Evolutionary conservation across 1,140 invertebrate species (phyloP), one percentile per base, ranked within the genome.

Genomic region (Drosophila watanabei): DNA sequence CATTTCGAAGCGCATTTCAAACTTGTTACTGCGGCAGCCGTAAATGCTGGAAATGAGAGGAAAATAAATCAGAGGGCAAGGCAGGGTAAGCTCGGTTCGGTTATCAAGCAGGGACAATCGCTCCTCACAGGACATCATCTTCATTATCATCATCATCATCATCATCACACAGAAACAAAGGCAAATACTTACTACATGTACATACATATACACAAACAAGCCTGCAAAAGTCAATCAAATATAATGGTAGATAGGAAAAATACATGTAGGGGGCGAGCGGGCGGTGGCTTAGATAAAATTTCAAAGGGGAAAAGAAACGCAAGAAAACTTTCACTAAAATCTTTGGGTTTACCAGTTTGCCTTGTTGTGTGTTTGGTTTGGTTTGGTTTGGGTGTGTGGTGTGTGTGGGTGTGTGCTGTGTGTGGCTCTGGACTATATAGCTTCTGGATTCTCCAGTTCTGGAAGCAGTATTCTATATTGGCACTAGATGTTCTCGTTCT

Each of bases 131-230:
- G 45, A 65, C 57, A 68, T 71, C 52, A n/a, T 49, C 48, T 64
- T 71, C 52, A n/a, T 49, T 28, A 56, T 56, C 51, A 68, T 69
- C 48, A 20, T 45, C 41, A 43, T 18, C n/a, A 18, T 54, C 33
- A 56, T 56, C 35, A 57, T 57, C 56, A 77, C 51, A 84, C 70
- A 86, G 61, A 65, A 72, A 77, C 66, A 69, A 73, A 82, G 70
- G 82, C 75, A 64, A 86, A 90, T 92, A 92, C 90, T 92, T 92
- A 92, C 90, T 92, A 92, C 82, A 92, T 89, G 65, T 83, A 88
- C 80, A 89, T 85, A 57, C 78, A 89, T 85, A 57, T 57, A 57
- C 54, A 88, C 82, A 89, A 79, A 85, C 70, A 89, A 90, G 85
- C 85, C 90, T 92, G 90, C 60, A 90, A 92, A 81, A 75, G 66